phyloP scores from a whole-genome alignment of 2,113 vertebrate species.

The Pedionomus torquatus region DNA sequence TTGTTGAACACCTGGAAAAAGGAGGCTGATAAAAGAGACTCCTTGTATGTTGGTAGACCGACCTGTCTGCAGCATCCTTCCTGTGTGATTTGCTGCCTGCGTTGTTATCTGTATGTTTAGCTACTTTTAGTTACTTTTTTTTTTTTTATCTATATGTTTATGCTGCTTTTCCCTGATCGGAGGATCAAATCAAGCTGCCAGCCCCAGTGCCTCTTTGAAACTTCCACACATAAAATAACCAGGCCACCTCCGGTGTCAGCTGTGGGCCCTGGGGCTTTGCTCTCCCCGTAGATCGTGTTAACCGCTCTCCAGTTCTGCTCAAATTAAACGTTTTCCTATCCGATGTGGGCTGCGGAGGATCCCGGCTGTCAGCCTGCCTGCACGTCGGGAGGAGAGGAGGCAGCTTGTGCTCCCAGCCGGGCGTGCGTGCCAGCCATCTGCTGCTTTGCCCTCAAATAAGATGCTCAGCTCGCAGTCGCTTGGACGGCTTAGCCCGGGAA shows the following conservation, averaged over 20 bases:
- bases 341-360: conserved; percentile 68
- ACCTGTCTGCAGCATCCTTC: background rate
- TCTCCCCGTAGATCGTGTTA: conserved; percentile 47
- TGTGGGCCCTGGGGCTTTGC: conserved; percentile 43
- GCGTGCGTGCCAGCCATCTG: background rate
- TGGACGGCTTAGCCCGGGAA: background rate
- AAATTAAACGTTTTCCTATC: conserved; percentile 69
- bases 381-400: background rate
- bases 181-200: background rate
- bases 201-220: background rate
- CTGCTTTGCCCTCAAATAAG: conserved; percentile 6
- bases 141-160: background rate
- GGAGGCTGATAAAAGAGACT: background rate
- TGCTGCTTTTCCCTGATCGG: background rate
- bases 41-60: background rate
- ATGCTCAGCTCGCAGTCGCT: background rate
- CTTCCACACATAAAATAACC: background rate
- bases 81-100: background rate
- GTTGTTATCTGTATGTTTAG: background rate
- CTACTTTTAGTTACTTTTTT: too few relatives aligned
- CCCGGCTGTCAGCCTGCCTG: conserved; percentile 54
- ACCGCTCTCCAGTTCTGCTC: conserved; percentile 51
- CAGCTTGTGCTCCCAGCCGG: conserved; percentile 25
- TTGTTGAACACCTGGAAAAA: background rate
- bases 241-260: background rate